A percentile compares a stretch with the other conserved stretches of the same genome.
These are phyloP conservation scores for Bolinopsis microptera DNA, from an alignment of 37 sponge, comb jelly and placozoan genomes.

Conservation along the genomic window DNA sequence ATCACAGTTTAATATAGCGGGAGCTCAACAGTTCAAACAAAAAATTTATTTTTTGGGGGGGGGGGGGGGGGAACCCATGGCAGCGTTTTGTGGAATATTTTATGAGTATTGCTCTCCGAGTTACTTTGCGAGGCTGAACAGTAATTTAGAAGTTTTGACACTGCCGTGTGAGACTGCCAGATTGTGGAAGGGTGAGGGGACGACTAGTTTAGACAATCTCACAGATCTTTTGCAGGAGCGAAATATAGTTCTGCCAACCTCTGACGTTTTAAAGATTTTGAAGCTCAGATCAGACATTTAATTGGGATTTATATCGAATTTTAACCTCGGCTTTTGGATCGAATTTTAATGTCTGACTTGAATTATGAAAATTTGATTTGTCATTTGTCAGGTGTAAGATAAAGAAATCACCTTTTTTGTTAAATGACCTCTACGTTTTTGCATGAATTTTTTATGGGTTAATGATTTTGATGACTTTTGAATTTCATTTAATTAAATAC, in stretches of 20 bases:
- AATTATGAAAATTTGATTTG: not conserved
- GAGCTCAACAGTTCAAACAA: slow-evolving; percentile 44
- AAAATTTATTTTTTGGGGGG: too few species aligned
- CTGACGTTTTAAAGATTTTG: not conserved
- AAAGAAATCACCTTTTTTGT: too few species aligned
- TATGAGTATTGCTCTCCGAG: slow-evolving; percentile 56
- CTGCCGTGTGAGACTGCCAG: slow-evolving; percentile 26
- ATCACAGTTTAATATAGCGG: not conserved
- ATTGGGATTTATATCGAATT: not conserved
- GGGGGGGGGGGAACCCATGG: not conserved
- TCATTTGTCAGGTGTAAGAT: too few species aligned
- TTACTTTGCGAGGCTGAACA: not conserved
- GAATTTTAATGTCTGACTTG: not conserved
- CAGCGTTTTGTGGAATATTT: slow-evolving; percentile 25
- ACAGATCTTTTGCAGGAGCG: not conserved
- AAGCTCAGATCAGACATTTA: slow-evolving; percentile 3
- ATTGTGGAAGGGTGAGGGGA: slow-evolving; percentile 23
- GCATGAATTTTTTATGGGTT: not conserved
- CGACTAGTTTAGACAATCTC: not conserved
- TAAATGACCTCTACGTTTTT: not conserved
- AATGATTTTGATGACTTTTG: not conserved
- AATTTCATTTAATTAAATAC: not conserved
- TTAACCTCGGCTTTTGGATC: not conserved
- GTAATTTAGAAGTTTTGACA: not conserved
- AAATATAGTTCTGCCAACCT: not conserved